Conservation (phyloP, 2,113 vertebrate species). For the Ctenodactylus gundi region DNA sequence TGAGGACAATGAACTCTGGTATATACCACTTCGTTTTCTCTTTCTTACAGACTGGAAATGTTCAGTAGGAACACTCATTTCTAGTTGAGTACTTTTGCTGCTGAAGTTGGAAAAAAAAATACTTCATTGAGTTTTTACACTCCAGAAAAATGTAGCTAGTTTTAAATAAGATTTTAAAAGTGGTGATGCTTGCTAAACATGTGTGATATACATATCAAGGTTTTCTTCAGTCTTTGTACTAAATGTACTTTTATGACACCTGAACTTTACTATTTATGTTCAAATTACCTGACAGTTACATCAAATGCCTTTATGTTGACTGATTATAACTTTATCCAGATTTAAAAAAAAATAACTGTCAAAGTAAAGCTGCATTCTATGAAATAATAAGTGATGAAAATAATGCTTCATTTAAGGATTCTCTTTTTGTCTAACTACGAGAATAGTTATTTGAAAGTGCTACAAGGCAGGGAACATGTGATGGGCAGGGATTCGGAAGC, state of each 20-base stretch:
- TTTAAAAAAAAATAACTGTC: not conserved
- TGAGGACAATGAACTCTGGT: not conserved
- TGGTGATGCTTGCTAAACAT: conserved; percentile 69
- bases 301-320: not conserved
- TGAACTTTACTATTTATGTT: not conserved
- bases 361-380: not conserved
- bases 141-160: conserved; percentile 68
- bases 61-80: conserved; percentile 63
- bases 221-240: not conserved
- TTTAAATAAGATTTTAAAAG: conserved; percentile 72
- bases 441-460: not conserved
- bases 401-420: not conserved
- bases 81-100: conserved; percentile 43
- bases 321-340: not conserved
- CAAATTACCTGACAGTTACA: not conserved
- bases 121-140: not conserved
- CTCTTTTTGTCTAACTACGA: not conserved
- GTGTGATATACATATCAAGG: fast-evolving
- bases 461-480: not conserved
- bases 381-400: not conserved
- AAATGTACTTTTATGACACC: not conserved
- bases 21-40: not conserved
- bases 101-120: not conserved
- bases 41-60: not conserved
- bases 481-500: not conserved